phyloP scores from a whole-genome alignment of 1,140 invertebrate species.

The Drosophila persimilis region DNA sequence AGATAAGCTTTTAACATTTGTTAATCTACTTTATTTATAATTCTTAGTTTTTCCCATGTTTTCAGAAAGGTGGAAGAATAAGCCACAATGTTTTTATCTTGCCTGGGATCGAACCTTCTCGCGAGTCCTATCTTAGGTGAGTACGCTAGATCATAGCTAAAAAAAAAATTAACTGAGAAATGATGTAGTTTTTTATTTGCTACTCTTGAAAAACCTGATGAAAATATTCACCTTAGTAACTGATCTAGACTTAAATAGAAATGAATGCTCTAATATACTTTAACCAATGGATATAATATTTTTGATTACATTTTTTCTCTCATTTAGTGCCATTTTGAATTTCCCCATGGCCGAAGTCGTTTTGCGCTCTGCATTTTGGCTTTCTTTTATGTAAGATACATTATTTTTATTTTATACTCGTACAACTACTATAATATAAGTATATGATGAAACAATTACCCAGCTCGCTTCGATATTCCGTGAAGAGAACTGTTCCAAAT shows the following conservation, averaged over 20 bases:
- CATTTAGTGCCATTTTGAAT: no score
- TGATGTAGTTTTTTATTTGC: conserved; percentile 16
- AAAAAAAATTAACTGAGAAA: not conserved
- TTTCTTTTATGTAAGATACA: no score
- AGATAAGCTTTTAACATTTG: no score
- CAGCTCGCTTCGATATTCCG: conserved; percentile 70
- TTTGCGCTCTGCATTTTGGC: not conserved
- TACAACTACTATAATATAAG: not conserved
- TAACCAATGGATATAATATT: no score
- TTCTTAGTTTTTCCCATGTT: no score
- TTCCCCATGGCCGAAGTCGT: not conserved
- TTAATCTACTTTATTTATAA: no score
- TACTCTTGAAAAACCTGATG: conserved; percentile 24
- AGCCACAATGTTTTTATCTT: no score
- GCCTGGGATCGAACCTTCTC: no score
- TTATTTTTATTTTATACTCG: no score
- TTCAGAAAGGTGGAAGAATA: no score
- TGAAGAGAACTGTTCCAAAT: conserved; percentile 72
- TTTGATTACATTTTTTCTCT: no score
- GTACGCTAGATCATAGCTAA: no score
- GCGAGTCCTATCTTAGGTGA: not conserved
- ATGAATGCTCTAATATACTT: not conserved
- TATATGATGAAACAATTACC: conserved; percentile 65
- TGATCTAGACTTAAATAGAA: conserved; percentile 7
- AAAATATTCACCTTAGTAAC: conserved; percentile 9